Evolutionary conservation across 1,140 invertebrate genomes (phyloP).

Genomic region (Drosophila kohkoa): DNA sequence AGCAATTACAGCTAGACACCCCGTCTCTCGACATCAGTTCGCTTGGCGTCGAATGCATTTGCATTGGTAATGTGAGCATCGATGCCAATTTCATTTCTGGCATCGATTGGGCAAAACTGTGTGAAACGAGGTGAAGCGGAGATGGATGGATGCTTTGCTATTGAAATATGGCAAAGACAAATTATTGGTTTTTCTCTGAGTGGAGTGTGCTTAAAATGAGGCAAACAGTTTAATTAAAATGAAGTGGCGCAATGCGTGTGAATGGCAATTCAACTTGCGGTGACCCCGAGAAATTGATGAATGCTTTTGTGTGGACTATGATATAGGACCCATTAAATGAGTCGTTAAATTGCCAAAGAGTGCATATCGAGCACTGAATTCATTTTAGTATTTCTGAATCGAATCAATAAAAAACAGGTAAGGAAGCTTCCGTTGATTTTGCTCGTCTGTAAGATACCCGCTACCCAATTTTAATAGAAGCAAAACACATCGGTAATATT

Average conservation of each 20-base stretch:
- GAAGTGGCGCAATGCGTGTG: constrained; percentile 58
- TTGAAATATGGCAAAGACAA: constrained; percentile 78
- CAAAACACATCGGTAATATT: too few relatives aligned
- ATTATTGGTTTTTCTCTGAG: constrained; percentile 79
- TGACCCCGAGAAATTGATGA: constrained; percentile 33
- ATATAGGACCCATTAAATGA: constrained; percentile 13
- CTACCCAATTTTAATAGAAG: too few relatives aligned
- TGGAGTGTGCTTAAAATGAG: constrained; percentile 68
- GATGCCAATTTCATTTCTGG: constrained; percentile 65
- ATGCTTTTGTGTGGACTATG: constrained; percentile 9
- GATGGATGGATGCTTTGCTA: constrained; percentile 8
- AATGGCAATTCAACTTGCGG: constrained; percentile 54
- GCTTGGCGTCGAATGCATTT: constrained; percentile 64
- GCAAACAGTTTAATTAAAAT: constrained; percentile 78
- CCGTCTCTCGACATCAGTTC: constrained; percentile 9
- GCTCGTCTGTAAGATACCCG: too few relatives aligned
- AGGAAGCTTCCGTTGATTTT: too few relatives aligned
- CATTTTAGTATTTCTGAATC: background rate
- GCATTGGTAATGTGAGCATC: constrained; percentile 71
- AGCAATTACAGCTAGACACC: constrained; percentile 61
- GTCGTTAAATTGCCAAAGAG: constrained; percentile 16
- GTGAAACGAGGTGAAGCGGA: background rate
- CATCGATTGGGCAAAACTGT: constrained; percentile 13
- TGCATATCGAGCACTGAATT: background rate
- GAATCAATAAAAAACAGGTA: too few relatives aligned